Evolutionary conservation across 2,113 vertebrate genomes (phyloP).

Genomic region (Mandrillus leucophaeus): DNA sequence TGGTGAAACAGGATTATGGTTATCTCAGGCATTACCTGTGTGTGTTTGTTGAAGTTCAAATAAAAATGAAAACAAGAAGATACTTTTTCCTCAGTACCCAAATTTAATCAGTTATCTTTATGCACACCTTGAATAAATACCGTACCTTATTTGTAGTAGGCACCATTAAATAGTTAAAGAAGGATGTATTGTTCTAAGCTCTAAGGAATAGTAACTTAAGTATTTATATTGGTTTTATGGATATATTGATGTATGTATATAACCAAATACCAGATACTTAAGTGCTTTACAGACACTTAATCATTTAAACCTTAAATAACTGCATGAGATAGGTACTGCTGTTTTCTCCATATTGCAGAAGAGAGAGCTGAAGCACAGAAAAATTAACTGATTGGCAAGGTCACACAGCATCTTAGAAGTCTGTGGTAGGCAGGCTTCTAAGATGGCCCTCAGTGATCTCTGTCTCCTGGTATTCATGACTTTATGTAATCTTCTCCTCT

Average conservation of each 20-base stretch:
- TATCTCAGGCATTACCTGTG: not conserved
- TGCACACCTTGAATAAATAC: not conserved
- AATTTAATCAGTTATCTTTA: constrained; percentile 15
- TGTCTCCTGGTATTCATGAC: not conserved
- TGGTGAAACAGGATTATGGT: not conserved
- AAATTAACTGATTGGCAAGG: constrained; percentile 14
- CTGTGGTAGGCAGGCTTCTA: not conserved
- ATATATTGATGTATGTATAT: not conserved
- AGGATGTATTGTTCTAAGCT: not conserved
- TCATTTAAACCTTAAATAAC: constrained; percentile 24
- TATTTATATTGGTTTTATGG: constrained; percentile 7
- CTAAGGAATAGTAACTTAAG: constrained; percentile 1
- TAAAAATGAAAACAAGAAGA: not conserved
- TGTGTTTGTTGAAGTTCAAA: constrained; percentile 1
- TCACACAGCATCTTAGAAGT: not conserved
- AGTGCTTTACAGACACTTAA: not conserved
- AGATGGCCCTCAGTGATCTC: not conserved
- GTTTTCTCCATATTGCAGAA: not conserved
- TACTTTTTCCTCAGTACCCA: not conserved
- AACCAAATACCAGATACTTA: not conserved
- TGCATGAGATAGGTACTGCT: not conserved
- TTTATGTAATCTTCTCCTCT: not conserved
- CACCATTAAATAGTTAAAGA: constrained; percentile 22
- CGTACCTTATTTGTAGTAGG: not conserved
- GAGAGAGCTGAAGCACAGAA: not conserved